These are phyloP conservation scores for Megalurothrips usitatus DNA, from an alignment of 2,888 invertebrate species.

Conservation along the genomic window DNA sequence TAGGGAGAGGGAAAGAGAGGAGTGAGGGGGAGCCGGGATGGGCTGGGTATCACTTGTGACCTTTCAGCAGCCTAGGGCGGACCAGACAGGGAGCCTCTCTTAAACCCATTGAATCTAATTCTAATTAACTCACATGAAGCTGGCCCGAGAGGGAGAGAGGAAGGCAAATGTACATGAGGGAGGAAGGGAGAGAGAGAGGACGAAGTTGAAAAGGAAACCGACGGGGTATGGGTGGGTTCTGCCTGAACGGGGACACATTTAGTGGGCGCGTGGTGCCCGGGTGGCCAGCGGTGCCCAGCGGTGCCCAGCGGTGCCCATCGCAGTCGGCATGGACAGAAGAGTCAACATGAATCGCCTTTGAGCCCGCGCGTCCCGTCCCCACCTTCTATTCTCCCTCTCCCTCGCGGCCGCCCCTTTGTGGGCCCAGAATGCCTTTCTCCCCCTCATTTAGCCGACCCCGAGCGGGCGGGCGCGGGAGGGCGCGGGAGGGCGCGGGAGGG, in stretches of 20 bases:
- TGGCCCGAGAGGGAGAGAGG: not conserved
- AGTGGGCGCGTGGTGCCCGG: not conserved
- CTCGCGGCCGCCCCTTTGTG: not conserved
- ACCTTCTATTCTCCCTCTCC: not conserved
- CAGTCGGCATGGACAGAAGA: not conserved
- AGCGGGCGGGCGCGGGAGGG: too few relatives aligned
- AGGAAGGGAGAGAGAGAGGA: not conserved
- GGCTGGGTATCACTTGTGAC: not conserved
- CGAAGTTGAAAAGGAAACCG: not conserved
- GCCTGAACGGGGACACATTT: not conserved
- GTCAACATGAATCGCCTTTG: constrained; percentile 11
- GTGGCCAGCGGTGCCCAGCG: not conserved
- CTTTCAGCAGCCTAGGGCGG: not conserved
- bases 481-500: too few relatives aligned
- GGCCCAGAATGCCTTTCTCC: not conserved
- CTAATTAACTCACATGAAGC: constrained; percentile 11
- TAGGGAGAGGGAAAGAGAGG: too few relatives aligned
- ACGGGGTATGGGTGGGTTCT: too few relatives aligned
- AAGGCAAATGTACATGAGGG: not conserved
- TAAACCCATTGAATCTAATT: constrained; percentile 3
- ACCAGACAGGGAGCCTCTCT: not conserved
- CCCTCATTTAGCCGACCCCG: not conserved
- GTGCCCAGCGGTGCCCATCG: not conserved
- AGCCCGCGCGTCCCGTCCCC: not conserved
- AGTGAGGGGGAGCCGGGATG: not conserved